Evolutionary conservation across 1,140 invertebrate genomes (phyloP).

Genomic region (Ceratitis capitata): DNA sequence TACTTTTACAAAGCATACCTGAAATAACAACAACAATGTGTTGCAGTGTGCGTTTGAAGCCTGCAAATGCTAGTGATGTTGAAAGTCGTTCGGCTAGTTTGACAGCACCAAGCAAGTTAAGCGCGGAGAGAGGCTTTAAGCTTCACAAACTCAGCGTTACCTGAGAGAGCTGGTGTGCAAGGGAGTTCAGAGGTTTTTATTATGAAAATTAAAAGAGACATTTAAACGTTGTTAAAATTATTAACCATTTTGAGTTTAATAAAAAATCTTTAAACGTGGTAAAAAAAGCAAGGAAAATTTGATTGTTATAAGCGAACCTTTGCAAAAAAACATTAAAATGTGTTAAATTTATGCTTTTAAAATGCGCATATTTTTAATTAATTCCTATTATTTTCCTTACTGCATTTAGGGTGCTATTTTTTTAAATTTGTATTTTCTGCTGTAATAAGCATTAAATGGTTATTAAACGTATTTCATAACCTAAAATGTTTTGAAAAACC

Average conservation of each 20-base stretch:
- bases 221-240: not conserved
- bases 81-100: conserved; percentile 65
- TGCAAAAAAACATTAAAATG: no score
- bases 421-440: no score
- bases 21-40: not conserved
- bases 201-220: not conserved
- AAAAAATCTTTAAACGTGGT: no score
- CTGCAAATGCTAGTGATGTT: conserved; percentile 52
- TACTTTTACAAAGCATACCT: not conserved
- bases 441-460: no score
- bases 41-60: not conserved
- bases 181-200: not conserved
- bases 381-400: no score
- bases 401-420: no score
- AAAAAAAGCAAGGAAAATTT: no score
- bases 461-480: no score
- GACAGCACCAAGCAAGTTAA: conserved; percentile 9
- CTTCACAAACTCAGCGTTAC: no score
- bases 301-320: no score
- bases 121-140: no score
- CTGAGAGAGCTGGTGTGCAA: not conserved
- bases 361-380: not conserved
- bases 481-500: no score
- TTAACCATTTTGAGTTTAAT: not conserved
- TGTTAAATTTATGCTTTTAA: not conserved